Evolutionary conservation across 2,797 vertebrate species (phyloP), one percentile per base, ranked within the genome.

Genomic region (Myiothlypis chrysogaster): DNA sequence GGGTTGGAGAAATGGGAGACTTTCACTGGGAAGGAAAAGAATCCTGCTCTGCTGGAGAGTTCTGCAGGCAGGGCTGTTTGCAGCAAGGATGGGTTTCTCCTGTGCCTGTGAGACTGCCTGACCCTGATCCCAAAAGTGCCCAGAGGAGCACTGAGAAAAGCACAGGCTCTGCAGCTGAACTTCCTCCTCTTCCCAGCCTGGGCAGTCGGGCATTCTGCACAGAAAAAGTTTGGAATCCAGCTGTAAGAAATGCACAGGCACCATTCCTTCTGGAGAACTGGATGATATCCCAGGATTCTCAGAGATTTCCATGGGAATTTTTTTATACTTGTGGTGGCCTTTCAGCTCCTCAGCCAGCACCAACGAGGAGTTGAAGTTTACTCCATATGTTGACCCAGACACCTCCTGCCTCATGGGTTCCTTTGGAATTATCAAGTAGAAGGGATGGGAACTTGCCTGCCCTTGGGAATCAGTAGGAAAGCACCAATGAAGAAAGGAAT

Each of bases 401-500:
- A 47, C 8, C 53, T 79, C 57, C 83, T 80, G 71, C 53, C 68
- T 55, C 5, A 0, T 8, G 57, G 37, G 69, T 27, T 88, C 28
- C 57, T 89, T 56, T 28, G 75, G n/a, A 78, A 46, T 77, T 52
- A 57, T 55, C 65, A 83, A 5, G 50, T 76, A 80, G 79, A 63
- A 90, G 47, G 69, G 59, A 14, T 44, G 81, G 64, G 73, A 95
- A 83, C 6, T 27, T 81, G 53, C 77, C 84, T 79, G 76, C 41
- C 47, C 37, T 19, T 59, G 79, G 89, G 63, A 91, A 76, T 59
- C 32, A 63, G 87, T 20, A 91, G 50, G 89, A 76, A 96, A 96
- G 95, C 95, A 96, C 94, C 96, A 95, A 81, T 10, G 59, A 86
- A 96, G 87, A 91, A 91, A 90, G 72, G 76, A 94, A 90, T 72